These are phyloP conservation scores for Hemicrepidius hirtus DNA, from an alignment of 2,888 invertebrate species.

Conservation along the genomic window DNA sequence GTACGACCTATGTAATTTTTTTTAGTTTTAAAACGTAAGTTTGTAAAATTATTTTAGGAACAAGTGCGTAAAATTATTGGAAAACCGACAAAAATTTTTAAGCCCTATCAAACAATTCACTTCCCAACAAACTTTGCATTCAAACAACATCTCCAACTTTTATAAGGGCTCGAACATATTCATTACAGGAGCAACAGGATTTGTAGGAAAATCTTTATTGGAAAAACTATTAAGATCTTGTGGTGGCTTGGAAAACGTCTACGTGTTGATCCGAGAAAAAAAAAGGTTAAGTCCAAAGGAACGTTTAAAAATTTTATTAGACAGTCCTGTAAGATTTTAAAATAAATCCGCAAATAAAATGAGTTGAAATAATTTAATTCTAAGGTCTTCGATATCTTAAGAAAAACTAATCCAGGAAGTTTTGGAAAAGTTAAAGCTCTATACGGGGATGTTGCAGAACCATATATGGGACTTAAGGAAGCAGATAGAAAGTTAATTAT, in stretches of 20 bases:
- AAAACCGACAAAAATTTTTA: too few species aligned
- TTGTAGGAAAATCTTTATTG: conserved; percentile 93
- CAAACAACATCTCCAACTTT: conserved; percentile 65
- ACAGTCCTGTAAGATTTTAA: conserved; percentile 76
- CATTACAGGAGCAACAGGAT: too few species aligned
- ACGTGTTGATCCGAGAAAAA: conserved; percentile 86
- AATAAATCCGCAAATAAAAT: too few species aligned
- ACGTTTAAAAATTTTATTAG: conserved; percentile 83
- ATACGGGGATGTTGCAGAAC: conserved; percentile 84
- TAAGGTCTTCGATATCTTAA: conserved; percentile 83
- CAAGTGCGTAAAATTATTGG: too few species aligned
- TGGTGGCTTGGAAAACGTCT: conserved; percentile 84
- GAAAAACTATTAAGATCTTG: conserved; percentile 94
- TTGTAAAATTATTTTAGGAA: too few species aligned
- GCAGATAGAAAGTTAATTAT: conserved; percentile 78
- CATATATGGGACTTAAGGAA: conserved; percentile 81
- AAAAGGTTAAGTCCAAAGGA: conserved; percentile 81
- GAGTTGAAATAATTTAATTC: too few species aligned
- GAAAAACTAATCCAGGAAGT: conserved; percentile 77
- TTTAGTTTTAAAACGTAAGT: too few species aligned
- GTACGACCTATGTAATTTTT: too few species aligned
- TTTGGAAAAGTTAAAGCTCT: conserved; percentile 82
- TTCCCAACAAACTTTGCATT: too few species aligned
- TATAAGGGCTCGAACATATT: conserved; percentile 72
- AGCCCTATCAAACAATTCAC: too few species aligned